phyloP scores from a whole-genome alignment of 2,113 vertebrate genomes.

The Gavialis gangeticus region DNA sequence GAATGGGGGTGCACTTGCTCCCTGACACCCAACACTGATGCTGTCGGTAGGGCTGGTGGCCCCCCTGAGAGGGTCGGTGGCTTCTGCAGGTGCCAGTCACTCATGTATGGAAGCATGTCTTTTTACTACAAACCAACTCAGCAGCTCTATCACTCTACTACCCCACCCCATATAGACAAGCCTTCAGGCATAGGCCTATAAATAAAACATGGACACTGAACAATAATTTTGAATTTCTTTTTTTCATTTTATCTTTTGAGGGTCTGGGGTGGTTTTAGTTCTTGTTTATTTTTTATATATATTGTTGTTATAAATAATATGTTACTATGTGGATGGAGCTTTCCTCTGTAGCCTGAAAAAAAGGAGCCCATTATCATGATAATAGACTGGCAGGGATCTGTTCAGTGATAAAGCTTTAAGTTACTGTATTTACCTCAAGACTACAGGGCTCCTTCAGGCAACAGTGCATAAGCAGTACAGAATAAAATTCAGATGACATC shows the following conservation, averaged over 20 bases:
- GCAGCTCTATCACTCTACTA: too few species aligned
- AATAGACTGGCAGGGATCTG: conserved; percentile 16
- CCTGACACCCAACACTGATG: too few species aligned
- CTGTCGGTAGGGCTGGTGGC: too few species aligned
- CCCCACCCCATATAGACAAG: background rate
- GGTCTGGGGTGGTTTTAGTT: rapidly evolving
- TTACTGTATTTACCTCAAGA: conserved; percentile 51
- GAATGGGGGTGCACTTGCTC: background rate
- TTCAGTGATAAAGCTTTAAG: conserved; percentile 50
- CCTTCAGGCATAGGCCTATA: background rate
- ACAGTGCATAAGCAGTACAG: conserved; percentile 27
- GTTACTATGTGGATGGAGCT: background rate
- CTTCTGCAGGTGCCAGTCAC: too few species aligned
- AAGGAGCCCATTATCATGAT: conserved; percentile 20
- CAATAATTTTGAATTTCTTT: background rate
- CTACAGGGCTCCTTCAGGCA: conserved; percentile 67
- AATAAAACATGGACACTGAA: background rate
- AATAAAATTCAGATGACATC: conserved; percentile 71
- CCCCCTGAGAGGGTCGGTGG: too few species aligned
- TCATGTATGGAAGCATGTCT: too few species aligned
- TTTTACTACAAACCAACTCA: too few species aligned
- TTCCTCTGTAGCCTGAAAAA: background rate
- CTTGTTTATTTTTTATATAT: background rate
- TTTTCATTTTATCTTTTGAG: background rate
- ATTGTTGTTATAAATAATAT: background rate